These are phyloP conservation scores for Moxostoma hubbsi DNA, from an alignment of 2,797 vertebrate genomes.

Conservation along the genomic window DNA sequence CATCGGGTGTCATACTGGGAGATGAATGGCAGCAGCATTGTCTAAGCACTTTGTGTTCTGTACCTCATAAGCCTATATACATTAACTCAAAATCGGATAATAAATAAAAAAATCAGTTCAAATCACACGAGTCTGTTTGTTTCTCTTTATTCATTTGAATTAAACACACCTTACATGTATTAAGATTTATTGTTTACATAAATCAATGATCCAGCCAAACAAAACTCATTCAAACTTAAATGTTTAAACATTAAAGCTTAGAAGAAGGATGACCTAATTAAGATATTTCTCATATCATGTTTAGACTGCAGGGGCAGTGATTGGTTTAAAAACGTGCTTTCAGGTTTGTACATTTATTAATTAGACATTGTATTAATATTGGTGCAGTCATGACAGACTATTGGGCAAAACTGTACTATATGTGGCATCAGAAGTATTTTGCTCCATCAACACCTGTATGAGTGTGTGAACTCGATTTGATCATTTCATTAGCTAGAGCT, in stretches of 20 bases:
- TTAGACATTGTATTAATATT: background rate
- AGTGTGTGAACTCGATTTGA: slow-evolving; percentile 55
- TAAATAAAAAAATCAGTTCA: slow-evolving; percentile 78
- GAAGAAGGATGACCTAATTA: too few relatives aligned
- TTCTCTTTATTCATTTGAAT: background rate
- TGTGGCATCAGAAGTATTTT: slow-evolving; percentile 1
- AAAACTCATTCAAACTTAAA: too few relatives aligned
- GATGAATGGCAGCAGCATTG: slow-evolving; percentile 70
- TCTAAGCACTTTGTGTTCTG: slow-evolving; percentile 81
- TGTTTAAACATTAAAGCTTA: too few relatives aligned
- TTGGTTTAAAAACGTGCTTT: too few relatives aligned
- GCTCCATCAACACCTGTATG: slow-evolving; percentile 59
- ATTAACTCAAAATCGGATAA: slow-evolving; percentile 60
- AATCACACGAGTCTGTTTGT: slow-evolving; percentile 57
- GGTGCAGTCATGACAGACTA: background rate
- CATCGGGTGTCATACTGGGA: slow-evolving; percentile 66
- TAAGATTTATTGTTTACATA: too few relatives aligned
- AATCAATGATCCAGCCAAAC: too few relatives aligned
- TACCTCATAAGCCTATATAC: slow-evolving; percentile 80
- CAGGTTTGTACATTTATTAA: too few relatives aligned
- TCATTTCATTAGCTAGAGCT: slow-evolving; percentile 60
- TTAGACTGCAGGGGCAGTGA: too few relatives aligned
- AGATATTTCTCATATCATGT: too few relatives aligned
- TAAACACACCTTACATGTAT: too few relatives aligned
- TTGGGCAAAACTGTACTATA: background rate